Conservation (phyloP, 1,140 invertebrate genomes). For the Neodiprion fabricii region DNA sequence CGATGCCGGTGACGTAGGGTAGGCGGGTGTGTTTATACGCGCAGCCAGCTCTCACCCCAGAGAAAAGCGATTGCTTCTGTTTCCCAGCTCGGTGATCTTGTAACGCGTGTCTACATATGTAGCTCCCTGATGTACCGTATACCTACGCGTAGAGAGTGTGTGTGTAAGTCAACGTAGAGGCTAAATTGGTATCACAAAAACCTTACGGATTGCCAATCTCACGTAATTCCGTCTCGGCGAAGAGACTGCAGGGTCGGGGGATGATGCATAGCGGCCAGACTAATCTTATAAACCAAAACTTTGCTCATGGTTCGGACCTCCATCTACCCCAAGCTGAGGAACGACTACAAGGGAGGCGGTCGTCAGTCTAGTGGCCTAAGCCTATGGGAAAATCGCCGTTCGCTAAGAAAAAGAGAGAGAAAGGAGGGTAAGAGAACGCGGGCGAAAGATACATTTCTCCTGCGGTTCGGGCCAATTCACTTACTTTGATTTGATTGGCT, state of each 20-base stretch:
- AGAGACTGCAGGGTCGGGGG: slow-evolving; percentile 14
- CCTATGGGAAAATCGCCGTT: slow-evolving; percentile 6
- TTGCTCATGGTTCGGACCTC: not conserved
- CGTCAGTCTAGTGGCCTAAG: not conserved
- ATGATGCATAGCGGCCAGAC: slow-evolving; percentile 9
- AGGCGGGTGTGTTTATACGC: no score
- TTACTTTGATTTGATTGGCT: slow-evolving; percentile 61
- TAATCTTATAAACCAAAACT: slow-evolving; percentile 28
- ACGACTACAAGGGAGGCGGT: slow-evolving; percentile 3
- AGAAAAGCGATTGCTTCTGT: no score
- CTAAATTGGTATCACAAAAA: slow-evolving; percentile 30
- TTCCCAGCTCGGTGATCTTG: no score
- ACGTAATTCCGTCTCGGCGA: slow-evolving; percentile 15
- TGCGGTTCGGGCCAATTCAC: slow-evolving; percentile 48
- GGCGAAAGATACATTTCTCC: slow-evolving; percentile 33
- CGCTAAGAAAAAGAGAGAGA: no score
- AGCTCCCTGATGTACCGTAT: no score
- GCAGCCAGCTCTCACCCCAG: no score
- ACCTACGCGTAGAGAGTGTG: no score
- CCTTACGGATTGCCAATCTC: slow-evolving; percentile 26
- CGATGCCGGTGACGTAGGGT: no score
- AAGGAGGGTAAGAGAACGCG: not conserved
- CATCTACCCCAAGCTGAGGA: not conserved
- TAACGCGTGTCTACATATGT: no score
- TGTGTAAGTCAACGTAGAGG: no score